Conservation (phyloP, 2,113 vertebrate genomes). For the Carassius auratus region DNA sequence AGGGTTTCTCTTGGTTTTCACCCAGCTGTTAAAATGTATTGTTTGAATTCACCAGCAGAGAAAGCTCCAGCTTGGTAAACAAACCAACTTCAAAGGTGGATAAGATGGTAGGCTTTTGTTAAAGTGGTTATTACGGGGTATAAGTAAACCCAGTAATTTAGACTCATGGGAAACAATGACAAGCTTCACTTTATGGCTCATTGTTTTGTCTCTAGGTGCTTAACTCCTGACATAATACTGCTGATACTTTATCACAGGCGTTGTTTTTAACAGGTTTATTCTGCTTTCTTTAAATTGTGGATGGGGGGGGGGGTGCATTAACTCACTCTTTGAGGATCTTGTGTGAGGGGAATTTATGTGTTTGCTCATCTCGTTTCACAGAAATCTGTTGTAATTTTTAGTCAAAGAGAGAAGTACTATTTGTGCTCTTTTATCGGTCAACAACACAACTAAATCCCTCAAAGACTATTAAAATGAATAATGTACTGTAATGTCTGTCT, state of each 20-base stretch:
- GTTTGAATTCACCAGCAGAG: slow-evolving; percentile 6
- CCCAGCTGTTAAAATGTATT: slow-evolving; percentile 2
- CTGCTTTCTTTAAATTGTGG: background rate
- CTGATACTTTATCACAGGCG: slow-evolving; percentile 21
- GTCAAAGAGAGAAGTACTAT: slow-evolving; percentile 1
- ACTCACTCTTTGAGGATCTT: slow-evolving; percentile 6
- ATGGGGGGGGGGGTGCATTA: background rate
- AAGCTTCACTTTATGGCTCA: slow-evolving; percentile 19
- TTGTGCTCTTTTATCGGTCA: background rate
- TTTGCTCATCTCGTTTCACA: background rate
- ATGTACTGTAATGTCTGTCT: background rate
- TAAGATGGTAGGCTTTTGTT: slow-evolving; percentile 8
- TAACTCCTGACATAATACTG: slow-evolving; percentile 36
- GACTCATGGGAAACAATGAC: slow-evolving; percentile 28
- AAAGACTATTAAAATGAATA: background rate
- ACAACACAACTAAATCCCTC: background rate
- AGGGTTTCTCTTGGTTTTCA: slow-evolving; percentile 65
- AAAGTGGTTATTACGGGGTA: slow-evolving; percentile 28
- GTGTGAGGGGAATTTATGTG: background rate
- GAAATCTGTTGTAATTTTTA: background rate
- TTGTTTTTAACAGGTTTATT: slow-evolving; percentile 31
- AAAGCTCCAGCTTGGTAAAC: slow-evolving; percentile 15
- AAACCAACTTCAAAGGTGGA: slow-evolving; percentile 38
- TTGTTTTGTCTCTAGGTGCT: slow-evolving; percentile 43
- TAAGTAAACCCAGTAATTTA: slow-evolving; percentile 39